Conservation (phyloP, 2,888 invertebrate species). For the Pachymerium ferrugineum region DNA sequence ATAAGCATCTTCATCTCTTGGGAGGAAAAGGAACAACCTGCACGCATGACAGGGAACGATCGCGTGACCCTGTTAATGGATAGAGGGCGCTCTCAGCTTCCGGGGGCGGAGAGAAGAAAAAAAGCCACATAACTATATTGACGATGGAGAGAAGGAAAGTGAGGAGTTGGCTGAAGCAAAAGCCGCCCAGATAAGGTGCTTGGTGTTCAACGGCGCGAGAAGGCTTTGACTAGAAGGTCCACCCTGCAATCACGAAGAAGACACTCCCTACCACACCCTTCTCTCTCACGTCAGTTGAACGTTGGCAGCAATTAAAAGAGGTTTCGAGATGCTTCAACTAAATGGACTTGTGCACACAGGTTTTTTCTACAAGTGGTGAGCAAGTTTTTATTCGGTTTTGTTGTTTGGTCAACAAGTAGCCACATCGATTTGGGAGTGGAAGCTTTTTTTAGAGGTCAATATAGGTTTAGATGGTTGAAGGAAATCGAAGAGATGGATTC, state of each 20-base stretch:
- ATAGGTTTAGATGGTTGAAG: too few species aligned
- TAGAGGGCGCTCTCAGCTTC: not conserved
- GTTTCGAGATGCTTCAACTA: not conserved
- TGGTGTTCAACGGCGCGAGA: slow-evolving; percentile 13
- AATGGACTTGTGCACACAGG: not conserved
- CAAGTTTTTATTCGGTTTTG: not conserved
- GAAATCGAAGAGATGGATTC: too few species aligned
- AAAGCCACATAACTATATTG: not conserved
- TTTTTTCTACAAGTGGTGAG: not conserved
- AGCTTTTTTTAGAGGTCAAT: too few species aligned
- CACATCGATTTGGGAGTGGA: too few species aligned
- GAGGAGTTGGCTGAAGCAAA: not conserved
- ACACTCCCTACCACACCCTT: slow-evolving; percentile 5
- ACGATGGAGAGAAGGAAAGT: not conserved
- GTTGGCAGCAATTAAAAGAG: slow-evolving; percentile 1
- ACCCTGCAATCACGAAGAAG: not conserved
- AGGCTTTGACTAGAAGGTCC: slow-evolving; percentile 12
- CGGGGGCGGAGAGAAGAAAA: not conserved
- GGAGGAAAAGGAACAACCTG: not conserved
- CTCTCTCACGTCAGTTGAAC: slow-evolving; percentile 1
- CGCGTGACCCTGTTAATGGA: slow-evolving; percentile 7
- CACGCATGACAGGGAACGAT: not conserved
- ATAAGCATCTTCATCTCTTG: not conserved
- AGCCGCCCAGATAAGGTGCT: slow-evolving; percentile 16
- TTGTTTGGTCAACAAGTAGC: too few species aligned